Conservation (phyloP, 2,888 invertebrate species). For the Agrilus biguttatus region DNA sequence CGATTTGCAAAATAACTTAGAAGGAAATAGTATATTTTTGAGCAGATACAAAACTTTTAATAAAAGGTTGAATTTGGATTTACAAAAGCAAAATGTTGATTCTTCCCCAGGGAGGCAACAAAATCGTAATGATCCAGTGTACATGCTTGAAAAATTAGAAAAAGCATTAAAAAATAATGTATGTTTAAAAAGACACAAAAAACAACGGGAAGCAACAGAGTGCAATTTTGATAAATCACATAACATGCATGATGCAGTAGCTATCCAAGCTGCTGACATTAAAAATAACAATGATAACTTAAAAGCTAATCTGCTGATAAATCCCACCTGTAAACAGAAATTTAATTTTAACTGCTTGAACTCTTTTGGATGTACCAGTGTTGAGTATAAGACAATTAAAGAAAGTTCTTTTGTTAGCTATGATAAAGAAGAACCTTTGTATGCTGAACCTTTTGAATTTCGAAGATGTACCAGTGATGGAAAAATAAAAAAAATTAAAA, state of each 20-base stretch:
- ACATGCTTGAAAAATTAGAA: slow-evolving; percentile 51
- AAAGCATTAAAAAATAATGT: slow-evolving; percentile 38
- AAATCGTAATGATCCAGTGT: slow-evolving; percentile 36
- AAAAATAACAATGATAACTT: slow-evolving; percentile 5
- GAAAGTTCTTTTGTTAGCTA: slow-evolving; percentile 23
- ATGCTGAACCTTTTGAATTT: slow-evolving; percentile 42
- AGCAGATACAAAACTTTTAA: slow-evolving; percentile 9
- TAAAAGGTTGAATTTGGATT: slow-evolving; percentile 12
- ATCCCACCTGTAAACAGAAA: slow-evolving; percentile 5
- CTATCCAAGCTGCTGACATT: neutral
- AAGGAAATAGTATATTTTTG: neutral
- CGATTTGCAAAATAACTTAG: neutral
- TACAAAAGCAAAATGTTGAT: slow-evolving; percentile 9
- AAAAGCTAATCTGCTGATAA: neutral
- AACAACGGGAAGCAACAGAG: too few species aligned
- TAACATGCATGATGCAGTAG: too few species aligned
- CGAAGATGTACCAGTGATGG: slow-evolving; percentile 9
- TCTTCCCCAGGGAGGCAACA: neutral
- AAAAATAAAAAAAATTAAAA: slow-evolving; percentile 8
- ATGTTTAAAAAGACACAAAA: slow-evolving; percentile 13
- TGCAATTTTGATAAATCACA: too few species aligned
- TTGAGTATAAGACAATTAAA: slow-evolving; percentile 23
- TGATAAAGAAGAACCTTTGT: slow-evolving; percentile 40
- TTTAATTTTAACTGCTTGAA: slow-evolving; percentile 29
- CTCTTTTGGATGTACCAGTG: slow-evolving; percentile 23